phyloP scores from a whole-genome alignment of 2,888 invertebrate genomes.

The Julus scanicus region DNA sequence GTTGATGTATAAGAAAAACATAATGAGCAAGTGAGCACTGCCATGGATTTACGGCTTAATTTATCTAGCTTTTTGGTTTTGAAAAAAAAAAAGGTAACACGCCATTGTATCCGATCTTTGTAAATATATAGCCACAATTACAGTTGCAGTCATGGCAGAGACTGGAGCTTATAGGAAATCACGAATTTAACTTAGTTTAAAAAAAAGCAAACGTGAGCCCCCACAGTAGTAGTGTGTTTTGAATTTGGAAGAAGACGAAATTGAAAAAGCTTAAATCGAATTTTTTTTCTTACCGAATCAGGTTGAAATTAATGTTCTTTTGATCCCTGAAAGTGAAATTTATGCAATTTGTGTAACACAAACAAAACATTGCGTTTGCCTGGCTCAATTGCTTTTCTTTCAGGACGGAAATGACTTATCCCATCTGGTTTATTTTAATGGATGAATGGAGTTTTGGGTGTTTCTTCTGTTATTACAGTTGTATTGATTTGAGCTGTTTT shows the following conservation, averaged over 20 bases:
- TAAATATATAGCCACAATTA: conserved; percentile 12
- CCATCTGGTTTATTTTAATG: conserved; percentile 35
- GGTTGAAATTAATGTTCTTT: conserved; percentile 29
- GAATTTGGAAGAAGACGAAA: background rate
- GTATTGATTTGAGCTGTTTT: background rate
- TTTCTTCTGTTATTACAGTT: conserved; percentile 7
- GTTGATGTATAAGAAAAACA: conserved; percentile 1
- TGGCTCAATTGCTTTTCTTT: conserved; percentile 8
- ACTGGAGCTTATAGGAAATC: background rate
- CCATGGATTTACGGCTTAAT: conserved; percentile 14
- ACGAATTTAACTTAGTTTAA: conserved; percentile 5
- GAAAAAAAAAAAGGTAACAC: background rate
- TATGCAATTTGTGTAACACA: conserved; percentile 16
- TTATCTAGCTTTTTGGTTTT: background rate
- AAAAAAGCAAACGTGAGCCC: conserved; percentile 13
- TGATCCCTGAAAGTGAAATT: conserved; percentile 17
- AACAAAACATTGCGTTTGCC: background rate
- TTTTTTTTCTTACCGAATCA: background rate
- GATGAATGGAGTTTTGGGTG: conserved; percentile 13
- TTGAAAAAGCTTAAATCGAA: background rate
- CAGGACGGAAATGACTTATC: conserved; percentile 20
- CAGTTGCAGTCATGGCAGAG: background rate
- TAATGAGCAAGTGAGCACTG: background rate
- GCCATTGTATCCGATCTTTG: background rate
- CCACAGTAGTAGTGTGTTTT: background rate